phyloP scores from a whole-genome alignment of 1,140 invertebrate species.

The Caenorhabditis remanei region DNA sequence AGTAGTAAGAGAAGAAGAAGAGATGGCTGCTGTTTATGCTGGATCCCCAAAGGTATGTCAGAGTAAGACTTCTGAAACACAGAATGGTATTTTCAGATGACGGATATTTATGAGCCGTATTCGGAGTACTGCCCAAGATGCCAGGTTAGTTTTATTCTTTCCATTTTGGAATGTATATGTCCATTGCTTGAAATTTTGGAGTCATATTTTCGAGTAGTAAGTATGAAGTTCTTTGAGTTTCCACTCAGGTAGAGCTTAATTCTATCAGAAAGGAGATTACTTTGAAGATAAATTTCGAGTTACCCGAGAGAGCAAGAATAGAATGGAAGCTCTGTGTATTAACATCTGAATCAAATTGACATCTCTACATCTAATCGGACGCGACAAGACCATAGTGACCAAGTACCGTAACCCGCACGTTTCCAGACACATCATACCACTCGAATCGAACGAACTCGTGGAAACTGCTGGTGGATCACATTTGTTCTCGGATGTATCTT shows the following conservation, averaged over 20 bases:
- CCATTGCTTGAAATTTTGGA: not conserved
- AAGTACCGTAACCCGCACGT: not conserved
- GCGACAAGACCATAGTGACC: too few relatives aligned
- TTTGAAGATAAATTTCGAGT: too few relatives aligned
- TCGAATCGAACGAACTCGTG: not conserved
- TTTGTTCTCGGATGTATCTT: constrained; percentile 5
- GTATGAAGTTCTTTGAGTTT: not conserved
- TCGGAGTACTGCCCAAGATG: not conserved
- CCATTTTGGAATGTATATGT: too few relatives aligned
- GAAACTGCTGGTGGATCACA: not conserved
- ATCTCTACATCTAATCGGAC: too few relatives aligned
- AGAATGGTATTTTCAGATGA: not conserved
- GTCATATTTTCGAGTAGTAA: not conserved
- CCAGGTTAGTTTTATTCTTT: not conserved
- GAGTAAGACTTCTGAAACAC: too few relatives aligned
- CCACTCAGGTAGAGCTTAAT: too few relatives aligned
- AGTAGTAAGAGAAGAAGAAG: too few relatives aligned
- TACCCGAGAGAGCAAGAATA: too few relatives aligned
- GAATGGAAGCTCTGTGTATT: not conserved
- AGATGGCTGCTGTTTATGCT: too few relatives aligned
- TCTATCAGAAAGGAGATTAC: too few relatives aligned
- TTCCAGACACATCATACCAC: not conserved
- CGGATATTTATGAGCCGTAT: not conserved
- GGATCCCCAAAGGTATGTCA: not conserved
- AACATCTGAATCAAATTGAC: too few relatives aligned